Evolutionary conservation across 2,888 invertebrate species (phyloP), one percentile per base, ranked within the genome.

Genomic region (Lycaena phlaeas): DNA sequence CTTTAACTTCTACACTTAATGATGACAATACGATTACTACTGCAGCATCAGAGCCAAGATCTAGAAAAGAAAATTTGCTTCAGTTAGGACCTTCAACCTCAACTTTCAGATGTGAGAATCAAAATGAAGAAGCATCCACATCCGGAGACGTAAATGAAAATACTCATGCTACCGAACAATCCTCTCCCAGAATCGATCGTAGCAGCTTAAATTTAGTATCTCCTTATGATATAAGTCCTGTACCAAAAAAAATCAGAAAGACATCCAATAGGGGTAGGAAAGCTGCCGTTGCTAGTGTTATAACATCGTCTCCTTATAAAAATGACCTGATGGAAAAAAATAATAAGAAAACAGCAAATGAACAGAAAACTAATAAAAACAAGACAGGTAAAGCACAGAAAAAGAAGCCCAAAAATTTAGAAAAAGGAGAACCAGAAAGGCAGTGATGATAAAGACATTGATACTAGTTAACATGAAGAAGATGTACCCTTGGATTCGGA

Each of bases 121-220:
- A 18, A 18, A 18, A 3, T 4, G 18, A 18, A 18, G 18, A 18
- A 18, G 3, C 18, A 18, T 18, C 18, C 18, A 18, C 18, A 4
- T 18, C 18, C 3, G 18, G 18, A 5, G 5, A 3, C 5, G 30
- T 14, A 17, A 30, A 30, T 43, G 40, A 31, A 43, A 43, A 29
- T 36, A 34, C 37, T 42, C 30, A 42, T 27, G 27, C 27, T 42
- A n/a, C n/a, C n/a, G 17, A 9, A 38, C 37, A 28, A 25, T 46
- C 43, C 6, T 27, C 43, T 43, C 39, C 46, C 9, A 36, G 44
- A 14, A 34, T 46, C 36, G 22, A 29, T 46, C 34, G 31, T 34
- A 46, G 38, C 41, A 42, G 38, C 28, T 28, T 46, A 29, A 40
- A 36, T 42, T 36, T 44, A 27, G 44, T 50, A 12, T 43, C 44